Percentiles rank a stretch among this genome's conserved stretches.
Conservation (phyloP, 2,888 invertebrate species). For the Oligia fasciuncula region DNA sequence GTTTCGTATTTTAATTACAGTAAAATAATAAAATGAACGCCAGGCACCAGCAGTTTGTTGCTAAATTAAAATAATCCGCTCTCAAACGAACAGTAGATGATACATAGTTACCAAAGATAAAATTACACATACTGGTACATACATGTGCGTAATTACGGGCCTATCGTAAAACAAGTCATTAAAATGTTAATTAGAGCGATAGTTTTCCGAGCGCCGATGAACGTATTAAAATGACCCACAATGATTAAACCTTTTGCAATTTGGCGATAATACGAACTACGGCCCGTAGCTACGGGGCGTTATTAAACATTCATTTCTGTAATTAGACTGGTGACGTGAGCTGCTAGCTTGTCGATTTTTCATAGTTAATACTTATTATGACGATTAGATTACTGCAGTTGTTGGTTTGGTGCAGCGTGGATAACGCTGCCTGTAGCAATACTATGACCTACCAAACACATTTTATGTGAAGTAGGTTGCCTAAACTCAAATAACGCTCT, state of each 20-base stretch:
- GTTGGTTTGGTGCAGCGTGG: not conserved
- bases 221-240: conserved; percentile 59
- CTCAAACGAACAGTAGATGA: conserved; percentile 18
- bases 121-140: conserved; percentile 32
- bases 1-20: not conserved
- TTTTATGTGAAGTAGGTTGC: not conserved
- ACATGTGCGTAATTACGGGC: conserved; percentile 67
- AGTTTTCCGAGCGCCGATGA: conserved; percentile 66
- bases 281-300: not conserved
- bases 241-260: conserved; percentile 61
- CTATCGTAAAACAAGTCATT: conserved; percentile 72
- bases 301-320: conserved; percentile 47
- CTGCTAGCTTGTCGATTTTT: conserved; percentile 1
- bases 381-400: conserved; percentile 14
- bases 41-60: not conserved
- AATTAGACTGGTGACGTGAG: conserved; percentile 30
- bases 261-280: conserved; percentile 45
- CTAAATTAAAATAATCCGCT: conserved; percentile 18
- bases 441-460: not conserved
- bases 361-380: conserved; percentile 3
- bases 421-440: not conserved
- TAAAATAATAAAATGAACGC: not conserved
- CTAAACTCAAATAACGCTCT: not conserved
- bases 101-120: conserved; percentile 45
- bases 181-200: conserved; percentile 72